Conservation (phyloP, 1,140 invertebrate genomes). For the Trissolcus basalis region DNA sequence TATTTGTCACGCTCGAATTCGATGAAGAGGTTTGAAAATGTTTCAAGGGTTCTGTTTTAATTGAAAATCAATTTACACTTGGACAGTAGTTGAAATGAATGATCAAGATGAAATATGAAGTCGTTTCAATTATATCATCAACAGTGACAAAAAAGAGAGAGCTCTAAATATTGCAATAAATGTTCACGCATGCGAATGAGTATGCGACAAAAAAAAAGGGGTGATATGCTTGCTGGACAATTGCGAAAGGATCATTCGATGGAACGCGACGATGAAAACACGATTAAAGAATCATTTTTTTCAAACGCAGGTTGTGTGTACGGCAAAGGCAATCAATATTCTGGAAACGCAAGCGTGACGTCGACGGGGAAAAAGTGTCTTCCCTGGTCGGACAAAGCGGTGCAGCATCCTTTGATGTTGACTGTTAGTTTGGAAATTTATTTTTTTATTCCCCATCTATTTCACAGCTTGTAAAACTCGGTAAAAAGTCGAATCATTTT, state of each 20-base stretch:
- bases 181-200: neutral
- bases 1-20: too few species aligned
- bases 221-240: neutral
- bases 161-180: slow-evolving; percentile 1
- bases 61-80: too few species aligned
- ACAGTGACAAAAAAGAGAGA: too few species aligned
- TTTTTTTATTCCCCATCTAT: slow-evolving; percentile 32
- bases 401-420: slow-evolving; percentile 67
- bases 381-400: slow-evolving; percentile 72
- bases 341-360: slow-evolving; percentile 76
- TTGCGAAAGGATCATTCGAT: slow-evolving; percentile 23
- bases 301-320: slow-evolving; percentile 74
- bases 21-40: too few species aligned
- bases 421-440: slow-evolving; percentile 64
- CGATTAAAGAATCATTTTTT: slow-evolving; percentile 40
- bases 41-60: too few species aligned
- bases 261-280: slow-evolving; percentile 14
- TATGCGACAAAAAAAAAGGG: too few species aligned
- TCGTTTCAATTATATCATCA: too few species aligned
- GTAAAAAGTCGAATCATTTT: slow-evolving; percentile 20
- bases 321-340: slow-evolving; percentile 75
- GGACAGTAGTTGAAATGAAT: too few species aligned
- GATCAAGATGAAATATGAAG: too few species aligned
- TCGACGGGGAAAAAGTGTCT: slow-evolving; percentile 74
- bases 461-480: slow-evolving; percentile 37